phyloP scores from a whole-genome alignment of 2,888 invertebrate species.

The Hypsopygia costalis region DNA sequence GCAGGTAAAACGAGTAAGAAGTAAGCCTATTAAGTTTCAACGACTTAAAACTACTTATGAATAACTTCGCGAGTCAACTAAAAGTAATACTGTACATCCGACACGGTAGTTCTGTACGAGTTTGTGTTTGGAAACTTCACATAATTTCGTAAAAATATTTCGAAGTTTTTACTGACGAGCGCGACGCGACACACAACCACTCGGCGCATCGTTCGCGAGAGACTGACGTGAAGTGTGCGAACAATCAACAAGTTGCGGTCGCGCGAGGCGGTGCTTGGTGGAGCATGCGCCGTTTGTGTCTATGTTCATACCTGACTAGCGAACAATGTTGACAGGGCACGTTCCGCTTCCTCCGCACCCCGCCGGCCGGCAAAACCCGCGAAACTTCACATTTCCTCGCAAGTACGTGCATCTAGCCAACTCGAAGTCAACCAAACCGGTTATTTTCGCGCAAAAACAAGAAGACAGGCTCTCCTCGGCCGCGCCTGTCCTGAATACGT shows the following conservation, averaged over 20 bases:
- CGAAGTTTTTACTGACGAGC: constrained; percentile 64
- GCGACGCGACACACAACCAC: constrained; percentile 57
- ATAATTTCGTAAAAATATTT: constrained; percentile 74
- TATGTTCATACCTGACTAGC: constrained; percentile 58
- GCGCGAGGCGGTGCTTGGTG: constrained; percentile 58
- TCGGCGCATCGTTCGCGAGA: constrained; percentile 69
- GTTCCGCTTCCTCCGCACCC: constrained; percentile 18
- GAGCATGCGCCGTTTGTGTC: constrained; percentile 69
- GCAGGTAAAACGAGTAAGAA: constrained; percentile 76
- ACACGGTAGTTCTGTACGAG: constrained; percentile 51
- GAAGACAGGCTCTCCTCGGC: constrained; percentile 40
- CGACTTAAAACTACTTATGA: constrained; percentile 68
- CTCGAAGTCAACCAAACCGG: constrained; percentile 37
- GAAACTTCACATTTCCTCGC: constrained; percentile 8
- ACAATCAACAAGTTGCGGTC: constrained; percentile 76
- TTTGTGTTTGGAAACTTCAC: constrained; percentile 70
- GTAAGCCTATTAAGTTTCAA: constrained; percentile 73
- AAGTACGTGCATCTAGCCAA: neutral
- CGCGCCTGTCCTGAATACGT: constrained; percentile 33
- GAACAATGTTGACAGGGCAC: constrained; percentile 49
- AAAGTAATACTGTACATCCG: constrained; percentile 47
- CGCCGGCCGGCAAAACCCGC: constrained; percentile 40
- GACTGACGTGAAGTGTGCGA: constrained; percentile 74
- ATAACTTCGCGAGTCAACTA: constrained; percentile 48
- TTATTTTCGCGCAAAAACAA: constrained; percentile 75